These are phyloP conservation scores for Zingel zingel DNA, from an alignment of 2,113 vertebrate genomes.

Conservation along the genomic window DNA sequence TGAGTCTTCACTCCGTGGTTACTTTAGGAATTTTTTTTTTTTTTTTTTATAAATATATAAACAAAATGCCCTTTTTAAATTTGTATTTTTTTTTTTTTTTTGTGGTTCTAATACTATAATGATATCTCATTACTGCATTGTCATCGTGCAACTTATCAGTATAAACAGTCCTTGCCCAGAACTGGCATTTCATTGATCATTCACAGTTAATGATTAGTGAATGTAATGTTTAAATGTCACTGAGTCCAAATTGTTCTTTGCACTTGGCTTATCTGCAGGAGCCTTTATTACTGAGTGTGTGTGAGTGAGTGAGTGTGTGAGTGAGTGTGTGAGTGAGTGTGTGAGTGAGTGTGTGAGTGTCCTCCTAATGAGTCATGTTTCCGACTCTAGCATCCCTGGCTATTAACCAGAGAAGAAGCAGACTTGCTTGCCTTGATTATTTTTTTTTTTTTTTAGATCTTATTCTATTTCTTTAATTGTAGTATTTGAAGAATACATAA, in stretches of 20 bases:
- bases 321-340: neutral
- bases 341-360: neutral
- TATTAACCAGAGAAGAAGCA: conserved; percentile 9
- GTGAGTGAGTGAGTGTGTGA: neutral
- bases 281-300: conserved; percentile 1
- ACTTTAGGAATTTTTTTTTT: no score
- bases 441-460: neutral
- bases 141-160: conserved; percentile 29
- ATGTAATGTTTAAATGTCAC: neutral
- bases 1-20: neutral
- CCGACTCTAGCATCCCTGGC: conserved; percentile 1
- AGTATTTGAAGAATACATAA: neutral
- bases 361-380: conserved; percentile 36
- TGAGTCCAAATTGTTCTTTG: conserved; percentile 42
- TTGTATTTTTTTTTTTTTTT: neutral
- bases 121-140: neutral
- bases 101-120: neutral
- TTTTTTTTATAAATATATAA: no score
- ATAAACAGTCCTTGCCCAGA: conserved; percentile 6
- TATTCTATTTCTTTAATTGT: no score
- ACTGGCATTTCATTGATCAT: conserved; percentile 19
- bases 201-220: conserved; percentile 57
- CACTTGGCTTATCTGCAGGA: conserved; percentile 34
- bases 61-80: neutral
- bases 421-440: neutral